phyloP scores from a whole-genome alignment of 2,888 invertebrate species.

The Fragum fragum region DNA sequence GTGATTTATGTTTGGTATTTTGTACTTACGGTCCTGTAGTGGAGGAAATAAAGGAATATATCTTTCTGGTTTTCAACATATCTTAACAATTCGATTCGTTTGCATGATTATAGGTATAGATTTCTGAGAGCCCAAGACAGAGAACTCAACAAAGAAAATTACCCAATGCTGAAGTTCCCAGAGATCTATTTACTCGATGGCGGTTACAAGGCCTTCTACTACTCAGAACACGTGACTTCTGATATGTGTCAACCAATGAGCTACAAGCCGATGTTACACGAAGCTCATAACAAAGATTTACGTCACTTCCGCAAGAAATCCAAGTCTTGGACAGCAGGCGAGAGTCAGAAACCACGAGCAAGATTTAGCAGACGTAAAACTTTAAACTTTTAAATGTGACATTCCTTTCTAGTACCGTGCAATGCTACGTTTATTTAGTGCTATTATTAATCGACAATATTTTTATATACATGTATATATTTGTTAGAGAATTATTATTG shows the following conservation, averaged over 20 bases:
- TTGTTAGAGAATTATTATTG: no score
- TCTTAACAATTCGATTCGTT: background rate
- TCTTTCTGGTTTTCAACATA: no score
- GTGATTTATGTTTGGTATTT: no score
- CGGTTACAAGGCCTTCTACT: constrained; percentile 26
- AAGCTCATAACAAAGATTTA: constrained; percentile 91
- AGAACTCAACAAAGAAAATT: constrained; percentile 16
- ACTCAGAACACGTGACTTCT: background rate
- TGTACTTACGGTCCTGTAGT: no score
- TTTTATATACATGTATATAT: no score
- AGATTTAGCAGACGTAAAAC: constrained; percentile 5
- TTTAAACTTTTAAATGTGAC: background rate
- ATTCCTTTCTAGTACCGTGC: background rate
- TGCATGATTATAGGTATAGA: constrained; percentile 12
- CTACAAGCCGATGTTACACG: constrained; percentile 95
- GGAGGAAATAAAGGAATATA: no score
- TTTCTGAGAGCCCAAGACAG: constrained; percentile 18
- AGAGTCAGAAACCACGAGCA: constrained; percentile 41
- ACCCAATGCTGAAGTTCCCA: constrained; percentile 24
- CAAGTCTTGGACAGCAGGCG: constrained; percentile 89
- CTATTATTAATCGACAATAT: no score
- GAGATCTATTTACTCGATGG: constrained; percentile 28
- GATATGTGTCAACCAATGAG: constrained; percentile 90
- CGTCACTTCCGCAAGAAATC: constrained; percentile 92
- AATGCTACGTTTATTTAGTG: no score